Evolutionary conservation across 2,888 invertebrate genomes (phyloP).

Genomic region (Harpalus rufipes): DNA sequence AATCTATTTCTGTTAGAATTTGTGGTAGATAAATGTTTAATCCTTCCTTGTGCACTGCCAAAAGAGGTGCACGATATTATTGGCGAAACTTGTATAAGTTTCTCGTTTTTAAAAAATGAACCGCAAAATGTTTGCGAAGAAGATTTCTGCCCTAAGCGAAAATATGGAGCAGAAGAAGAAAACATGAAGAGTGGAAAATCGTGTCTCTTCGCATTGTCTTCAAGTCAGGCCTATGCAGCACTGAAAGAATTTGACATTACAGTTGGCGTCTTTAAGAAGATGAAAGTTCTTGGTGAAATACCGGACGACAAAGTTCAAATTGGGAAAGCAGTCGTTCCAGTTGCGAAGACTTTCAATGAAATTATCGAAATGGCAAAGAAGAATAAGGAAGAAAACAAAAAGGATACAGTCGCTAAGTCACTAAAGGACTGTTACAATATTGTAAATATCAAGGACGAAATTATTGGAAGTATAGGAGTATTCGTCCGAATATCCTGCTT

Average conservation of each 20-base stretch:
- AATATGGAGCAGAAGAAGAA: constrained; percentile 73
- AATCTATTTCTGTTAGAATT: constrained; percentile 83
- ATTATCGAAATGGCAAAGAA: constrained; percentile 77
- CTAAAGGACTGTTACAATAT: constrained; percentile 82
- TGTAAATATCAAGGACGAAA: constrained; percentile 77
- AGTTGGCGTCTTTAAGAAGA: constrained; percentile 80
- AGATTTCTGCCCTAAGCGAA: constrained; percentile 75
- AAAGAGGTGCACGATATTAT: constrained; percentile 76
- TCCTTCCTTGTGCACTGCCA: constrained; percentile 77
- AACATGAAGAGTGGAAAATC: constrained; percentile 83
- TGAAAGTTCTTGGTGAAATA: constrained; percentile 82
- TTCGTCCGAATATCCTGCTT: constrained; percentile 84
- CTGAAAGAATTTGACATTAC: constrained; percentile 80
- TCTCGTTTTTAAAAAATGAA: constrained; percentile 81
- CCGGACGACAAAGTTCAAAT: constrained; percentile 82
- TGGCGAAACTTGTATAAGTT: constrained; percentile 81
- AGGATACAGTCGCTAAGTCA: constrained; percentile 79
- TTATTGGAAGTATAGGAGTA: constrained; percentile 81
- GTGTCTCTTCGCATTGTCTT: constrained; percentile 83
- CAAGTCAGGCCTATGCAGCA: constrained; percentile 78
- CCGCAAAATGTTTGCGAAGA: constrained; percentile 83
- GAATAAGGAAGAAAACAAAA: constrained; percentile 76
- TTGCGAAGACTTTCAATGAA: constrained; percentile 81
- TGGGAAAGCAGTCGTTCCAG: constrained; percentile 81
- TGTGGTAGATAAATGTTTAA: constrained; percentile 79